phyloP scores from a whole-genome alignment of 2,888 invertebrate species.

The Scaptomyza reducta region DNA sequence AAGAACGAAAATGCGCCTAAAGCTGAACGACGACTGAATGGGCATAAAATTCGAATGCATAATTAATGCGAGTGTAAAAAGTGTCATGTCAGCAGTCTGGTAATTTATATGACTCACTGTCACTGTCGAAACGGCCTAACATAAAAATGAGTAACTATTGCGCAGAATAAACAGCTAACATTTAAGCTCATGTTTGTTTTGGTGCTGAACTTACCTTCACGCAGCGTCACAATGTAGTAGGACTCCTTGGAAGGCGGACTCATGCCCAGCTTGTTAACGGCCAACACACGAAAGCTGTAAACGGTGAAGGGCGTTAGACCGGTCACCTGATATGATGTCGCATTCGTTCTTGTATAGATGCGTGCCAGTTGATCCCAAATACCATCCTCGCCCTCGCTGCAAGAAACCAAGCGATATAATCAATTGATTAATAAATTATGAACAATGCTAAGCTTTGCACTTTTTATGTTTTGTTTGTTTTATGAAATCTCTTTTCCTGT shows the following conservation, averaged over 20 bases:
- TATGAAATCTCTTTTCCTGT: constrained; percentile 9
- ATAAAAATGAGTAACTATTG: constrained; percentile 50
- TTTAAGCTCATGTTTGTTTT: not conserved
- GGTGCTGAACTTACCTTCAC: constrained; percentile 88
- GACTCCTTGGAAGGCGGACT: constrained; percentile 89
- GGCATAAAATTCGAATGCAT: constrained; percentile 70
- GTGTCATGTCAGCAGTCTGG: constrained; percentile 63
- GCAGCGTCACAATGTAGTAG: constrained; percentile 89
- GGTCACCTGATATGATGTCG: constrained; percentile 88
- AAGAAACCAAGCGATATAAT: constrained; percentile 23
- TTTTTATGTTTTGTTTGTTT: not conserved
- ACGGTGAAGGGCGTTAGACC: constrained; percentile 89
- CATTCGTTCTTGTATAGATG: constrained; percentile 87
- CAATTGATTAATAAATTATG: constrained; percentile 3
- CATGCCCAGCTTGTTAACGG: constrained; percentile 89
- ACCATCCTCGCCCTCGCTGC: constrained; percentile 89
- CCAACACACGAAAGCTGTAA: constrained; percentile 90
- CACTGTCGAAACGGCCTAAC: constrained; percentile 19
- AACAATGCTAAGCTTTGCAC: constrained; percentile 1
- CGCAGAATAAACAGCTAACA: not conserved
- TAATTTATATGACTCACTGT: constrained; percentile 49
- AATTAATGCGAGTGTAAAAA: constrained; percentile 78
- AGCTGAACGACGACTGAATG: constrained; percentile 16
- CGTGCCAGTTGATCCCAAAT: constrained; percentile 88
- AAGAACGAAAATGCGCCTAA: constrained; percentile 42